These are phyloP conservation scores for Lithosia quadra DNA, from an alignment of 2,888 invertebrate genomes.

Conservation along the genomic window DNA sequence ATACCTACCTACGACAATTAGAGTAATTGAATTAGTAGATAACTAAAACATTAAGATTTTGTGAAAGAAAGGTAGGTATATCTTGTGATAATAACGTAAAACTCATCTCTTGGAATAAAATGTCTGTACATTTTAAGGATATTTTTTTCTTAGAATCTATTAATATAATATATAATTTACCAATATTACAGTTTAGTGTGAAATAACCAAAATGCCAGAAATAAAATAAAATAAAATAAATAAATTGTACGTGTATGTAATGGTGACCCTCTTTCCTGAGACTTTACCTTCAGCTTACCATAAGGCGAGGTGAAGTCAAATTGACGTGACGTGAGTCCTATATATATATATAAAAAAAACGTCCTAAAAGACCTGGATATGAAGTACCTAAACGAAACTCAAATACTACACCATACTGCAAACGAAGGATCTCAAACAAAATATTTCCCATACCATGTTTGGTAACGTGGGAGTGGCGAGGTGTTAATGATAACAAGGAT, in stretches of 20 bases:
- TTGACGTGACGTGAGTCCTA: no score
- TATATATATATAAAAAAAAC: no score
- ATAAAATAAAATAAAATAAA: no score
- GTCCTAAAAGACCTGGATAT: constrained; percentile 8
- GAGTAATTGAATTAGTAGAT: background rate
- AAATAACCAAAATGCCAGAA: background rate
- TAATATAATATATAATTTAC: background rate
- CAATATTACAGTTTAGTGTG: background rate
- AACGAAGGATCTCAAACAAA: constrained; percentile 64
- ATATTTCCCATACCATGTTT: constrained; percentile 76
- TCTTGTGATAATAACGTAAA: no score
- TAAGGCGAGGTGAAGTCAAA: no score
- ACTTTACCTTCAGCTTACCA: no score
- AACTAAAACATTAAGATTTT: background rate
- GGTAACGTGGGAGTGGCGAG: constrained; percentile 80
- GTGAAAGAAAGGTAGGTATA: background rate
- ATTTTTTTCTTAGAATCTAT: no score
- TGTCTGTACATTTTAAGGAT: no score
- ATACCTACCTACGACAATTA: background rate
- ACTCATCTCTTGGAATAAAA: no score
- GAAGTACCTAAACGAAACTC: constrained; percentile 15
- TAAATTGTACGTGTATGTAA: no score
- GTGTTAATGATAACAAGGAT: constrained; percentile 82
- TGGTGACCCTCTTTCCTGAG: no score
- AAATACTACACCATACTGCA: constrained; percentile 30